These are phyloP conservation scores for Philotrypesis tridentata DNA, from an alignment of 1,140 invertebrate species.

Conservation along the genomic window DNA sequence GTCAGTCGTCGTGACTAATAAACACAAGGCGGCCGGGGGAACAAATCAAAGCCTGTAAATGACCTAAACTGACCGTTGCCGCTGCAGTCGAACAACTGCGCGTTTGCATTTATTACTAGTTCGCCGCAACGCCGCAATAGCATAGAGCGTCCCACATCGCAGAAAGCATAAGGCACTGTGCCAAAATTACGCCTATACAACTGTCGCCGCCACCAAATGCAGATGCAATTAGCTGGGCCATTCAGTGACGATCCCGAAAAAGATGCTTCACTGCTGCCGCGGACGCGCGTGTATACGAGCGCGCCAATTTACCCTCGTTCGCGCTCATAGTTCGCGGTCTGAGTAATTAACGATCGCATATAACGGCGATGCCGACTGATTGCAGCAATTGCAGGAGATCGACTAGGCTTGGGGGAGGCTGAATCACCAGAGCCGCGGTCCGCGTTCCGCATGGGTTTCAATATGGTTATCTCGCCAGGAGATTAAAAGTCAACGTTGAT, in stretches of 20 bases:
- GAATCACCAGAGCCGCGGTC: neutral
- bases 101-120: conserved; percentile 6
- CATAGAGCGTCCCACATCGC: neutral
- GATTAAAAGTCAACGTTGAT: too few species aligned
- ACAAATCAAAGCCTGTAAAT: neutral
- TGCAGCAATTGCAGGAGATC: neutral
- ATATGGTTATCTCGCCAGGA: neutral
- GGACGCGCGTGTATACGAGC: neutral
- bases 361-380: conserved; percentile 27
- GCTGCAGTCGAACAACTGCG: neutral
- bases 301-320: conserved; percentile 24
- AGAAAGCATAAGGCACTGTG: neutral
- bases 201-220: conserved; percentile 1
- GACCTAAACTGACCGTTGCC: neutral
- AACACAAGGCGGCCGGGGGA: neutral
- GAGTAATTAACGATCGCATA: conserved; percentile 32
- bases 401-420: neutral
- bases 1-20: neutral
- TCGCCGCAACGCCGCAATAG: neutral
- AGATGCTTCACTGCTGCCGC: neutral
- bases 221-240: conserved; percentile 30
- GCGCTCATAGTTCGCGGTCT: neutral
- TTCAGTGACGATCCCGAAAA: conserved; percentile 19
- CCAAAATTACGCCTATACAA: conserved; percentile 25
- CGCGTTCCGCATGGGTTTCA: neutral